Conservation (phyloP, 2,888 invertebrate genomes). For the Rhorus exstirpatorius region DNA sequence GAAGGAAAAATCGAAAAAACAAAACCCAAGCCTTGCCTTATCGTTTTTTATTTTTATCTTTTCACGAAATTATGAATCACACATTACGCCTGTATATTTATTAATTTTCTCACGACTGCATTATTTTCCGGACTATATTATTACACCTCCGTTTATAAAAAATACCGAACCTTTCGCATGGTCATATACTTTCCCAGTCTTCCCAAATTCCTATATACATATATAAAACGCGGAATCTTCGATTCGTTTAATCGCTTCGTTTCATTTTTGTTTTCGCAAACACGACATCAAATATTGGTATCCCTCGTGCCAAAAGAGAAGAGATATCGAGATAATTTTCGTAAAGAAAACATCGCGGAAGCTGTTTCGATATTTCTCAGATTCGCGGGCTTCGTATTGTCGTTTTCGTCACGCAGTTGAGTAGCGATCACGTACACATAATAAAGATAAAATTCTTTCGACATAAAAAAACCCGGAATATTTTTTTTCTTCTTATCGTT, state of each 20-base stretch:
- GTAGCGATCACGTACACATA: slow-evolving; percentile 3
- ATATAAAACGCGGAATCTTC: too few relatives aligned
- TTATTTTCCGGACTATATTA: too few relatives aligned
- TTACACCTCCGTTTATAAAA: too few relatives aligned
- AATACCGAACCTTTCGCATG: too few relatives aligned
- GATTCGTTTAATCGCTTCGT: background rate
- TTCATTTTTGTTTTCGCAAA: background rate
- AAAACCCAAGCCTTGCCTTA: too few relatives aligned
- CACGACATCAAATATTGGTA: background rate
- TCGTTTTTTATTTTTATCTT: too few relatives aligned
- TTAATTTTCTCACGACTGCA: too few relatives aligned
- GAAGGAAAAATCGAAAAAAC: too few relatives aligned
- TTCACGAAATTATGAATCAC: too few relatives aligned
- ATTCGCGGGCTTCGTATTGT: background rate
- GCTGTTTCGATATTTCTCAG: background rate
- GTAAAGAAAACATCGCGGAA: background rate
- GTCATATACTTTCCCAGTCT: too few relatives aligned
- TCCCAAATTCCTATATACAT: too few relatives aligned
- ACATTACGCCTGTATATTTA: too few relatives aligned
- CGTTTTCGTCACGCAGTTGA: slow-evolving; percentile 12
- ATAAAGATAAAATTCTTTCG: slow-evolving; percentile 13
- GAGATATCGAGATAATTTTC: background rate
- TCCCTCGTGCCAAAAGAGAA: background rate
- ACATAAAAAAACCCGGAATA: background rate
- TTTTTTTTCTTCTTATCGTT: background rate